Base-by-base conservation (phyloP, 2,113 vertebrate species). In the Tetrax tetrax region DNA sequence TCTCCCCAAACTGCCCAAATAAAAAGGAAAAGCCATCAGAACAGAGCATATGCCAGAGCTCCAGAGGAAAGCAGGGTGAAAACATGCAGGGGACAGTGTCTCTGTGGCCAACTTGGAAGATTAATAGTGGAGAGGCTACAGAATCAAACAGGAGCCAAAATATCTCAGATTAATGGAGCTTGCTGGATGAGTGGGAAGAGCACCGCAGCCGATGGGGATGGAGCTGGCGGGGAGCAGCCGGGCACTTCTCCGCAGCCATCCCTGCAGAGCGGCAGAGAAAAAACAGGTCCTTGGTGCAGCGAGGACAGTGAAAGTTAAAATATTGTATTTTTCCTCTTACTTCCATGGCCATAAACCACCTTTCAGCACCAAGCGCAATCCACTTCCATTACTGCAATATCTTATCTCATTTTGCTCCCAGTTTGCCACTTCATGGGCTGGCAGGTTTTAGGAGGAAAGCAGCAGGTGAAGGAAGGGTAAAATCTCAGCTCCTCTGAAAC, bases 31-130 rank as follows among this genome's bases (percentile, higher is more conserved):
- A 77, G 56, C 5, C 31, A 51, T 15, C 0, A 0, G 54, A 31
- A 37, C 0, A 0, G 28, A 53, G 33, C 22, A 66, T 60, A 75
- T 1, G 2, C 10, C 35, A 29, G 48, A 23, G 47, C 21, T 68
- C 31, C 33, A 33, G 61, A 35, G 41, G 50, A 68, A 82, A 68
- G 17, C 4, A 16, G 17, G 23, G 22, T 57, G 45, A 91, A 88
- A 82, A 63, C 38, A 22, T 0, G 0, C 5, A 2, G 27, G 48
- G 45, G 72, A 35, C 7, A 21, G 19, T 20, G 61, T 80, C 56
- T 43, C 29, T 57, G 23, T 4, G 10, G 41, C 12, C 5, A 35
- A 10, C 14, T 45, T 9, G 14, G 33, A 43, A 43, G 14, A 57
- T 51, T 35, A 43, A 71, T n/a, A 43, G n/a, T 24, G 31, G 21